Evolutionary conservation across 2,888 invertebrate species (phyloP).

Genomic region (Pardosa pseudoannulata): DNA sequence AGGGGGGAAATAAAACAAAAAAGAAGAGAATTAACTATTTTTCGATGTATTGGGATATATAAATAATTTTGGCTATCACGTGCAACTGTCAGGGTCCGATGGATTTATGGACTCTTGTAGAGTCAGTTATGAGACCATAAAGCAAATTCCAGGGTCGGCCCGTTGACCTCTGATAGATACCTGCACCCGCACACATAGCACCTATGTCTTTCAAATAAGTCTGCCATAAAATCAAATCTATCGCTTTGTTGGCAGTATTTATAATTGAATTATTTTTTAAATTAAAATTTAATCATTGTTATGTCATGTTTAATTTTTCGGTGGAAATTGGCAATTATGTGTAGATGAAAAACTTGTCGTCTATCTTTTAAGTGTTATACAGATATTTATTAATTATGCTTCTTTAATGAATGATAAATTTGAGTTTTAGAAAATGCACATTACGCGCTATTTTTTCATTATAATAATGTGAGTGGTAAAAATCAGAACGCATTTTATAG

Average conservation of each 20-base stretch:
- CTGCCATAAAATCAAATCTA: constrained; percentile 27
- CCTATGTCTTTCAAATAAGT: neutral
- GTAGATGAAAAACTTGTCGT: too few species aligned
- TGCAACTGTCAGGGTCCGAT: constrained; percentile 45
- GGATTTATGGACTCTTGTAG: constrained; percentile 52
- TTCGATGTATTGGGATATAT: neutral
- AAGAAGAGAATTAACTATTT: neutral
- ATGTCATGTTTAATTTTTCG: too few species aligned
- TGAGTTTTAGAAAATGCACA: too few species aligned
- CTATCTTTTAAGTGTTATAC: too few species aligned
- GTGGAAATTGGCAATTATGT: too few species aligned
- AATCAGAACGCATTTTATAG: too few species aligned
- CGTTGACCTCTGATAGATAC: constrained; percentile 48
- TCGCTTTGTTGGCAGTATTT: constrained; percentile 22
- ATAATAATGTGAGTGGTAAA: too few species aligned
- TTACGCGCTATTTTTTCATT: too few species aligned
- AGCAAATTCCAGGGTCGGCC: constrained; percentile 63
- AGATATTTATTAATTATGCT: too few species aligned
- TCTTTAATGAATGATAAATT: too few species aligned
- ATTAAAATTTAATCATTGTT: too few species aligned
- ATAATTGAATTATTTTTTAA: too few species aligned
- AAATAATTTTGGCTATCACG: constrained; percentile 28
- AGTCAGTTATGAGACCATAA: constrained; percentile 69
- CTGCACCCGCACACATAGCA: constrained; percentile 47
- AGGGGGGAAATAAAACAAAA: neutral